Evolutionary conservation across 2,113 vertebrate genomes (phyloP), one percentile per base, ranked within the genome.

Genomic region (Clarias magur): DNA sequence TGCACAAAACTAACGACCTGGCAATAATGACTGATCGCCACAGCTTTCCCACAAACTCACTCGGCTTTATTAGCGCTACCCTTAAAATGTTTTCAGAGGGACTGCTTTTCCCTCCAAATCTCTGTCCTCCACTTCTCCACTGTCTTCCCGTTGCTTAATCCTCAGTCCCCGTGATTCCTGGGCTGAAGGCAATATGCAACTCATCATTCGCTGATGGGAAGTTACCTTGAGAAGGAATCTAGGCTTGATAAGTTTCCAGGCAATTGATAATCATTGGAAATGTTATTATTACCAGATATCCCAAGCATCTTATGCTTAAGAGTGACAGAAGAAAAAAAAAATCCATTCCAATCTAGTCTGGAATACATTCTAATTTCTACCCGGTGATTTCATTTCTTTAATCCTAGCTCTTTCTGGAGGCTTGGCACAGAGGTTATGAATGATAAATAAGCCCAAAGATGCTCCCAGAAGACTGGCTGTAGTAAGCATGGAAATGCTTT

Each of bases 21-120:
- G 89, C 91, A 88, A 90, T 93, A 70, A 88, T 91, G 91, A 92
- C 91, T 91, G 92, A 93, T 93, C 90, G 92, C 92, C 91, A 88
- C 85, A 85, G 89, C 91, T 92, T 90, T 91, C 90, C 82, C 86
- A 54, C 85, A 81, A 60, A 80, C 72, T 86, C 73, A 59, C 84
- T 88, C 60, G 80, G n/a, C 63, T 38, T 78, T 67, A 48, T 70
- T 86, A 59, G 86, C 63, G 83, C 48, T 75, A 38, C 27, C 57
- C 27, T 73, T 19, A 72, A 73, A 68, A 57, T 68, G 63, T 42
- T 84, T n/a, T n/a, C 67, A 34, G 27, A 15, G 10, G 10, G 30
- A 56, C 25, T 8, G 15, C 7, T 30, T 70, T 70, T 56, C 63
- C 25, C 63, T 81, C 34, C 59, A 62, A 81, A 81, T 42, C 30